A percentile compares a stretch with the other conserved stretches of the same genome.
Evolutionary conservation across 1,140 invertebrate species (phyloP).

Genomic region (Drosophila santomea): DNA sequence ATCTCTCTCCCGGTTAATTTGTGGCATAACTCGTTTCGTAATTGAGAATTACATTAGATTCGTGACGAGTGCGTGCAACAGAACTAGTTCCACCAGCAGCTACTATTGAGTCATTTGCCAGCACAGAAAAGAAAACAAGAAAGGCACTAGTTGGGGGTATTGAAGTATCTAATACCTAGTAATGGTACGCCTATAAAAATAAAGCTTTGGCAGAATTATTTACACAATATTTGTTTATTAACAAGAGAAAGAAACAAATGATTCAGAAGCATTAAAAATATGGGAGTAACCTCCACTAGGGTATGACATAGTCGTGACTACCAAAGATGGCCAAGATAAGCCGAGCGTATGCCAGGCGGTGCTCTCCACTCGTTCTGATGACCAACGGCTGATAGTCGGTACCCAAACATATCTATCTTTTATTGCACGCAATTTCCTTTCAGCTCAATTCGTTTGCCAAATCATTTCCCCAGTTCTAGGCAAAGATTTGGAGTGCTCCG

Average conservation of each 20-base stretch:
- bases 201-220: not conserved
- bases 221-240: not conserved
- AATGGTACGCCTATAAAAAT: not conserved
- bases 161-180: conserved; percentile 14
- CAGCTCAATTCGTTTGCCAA: conserved; percentile 69
- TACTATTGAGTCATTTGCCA: conserved; percentile 75
- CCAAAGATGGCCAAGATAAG: conserved; percentile 74
- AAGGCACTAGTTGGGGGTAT: conserved; percentile 6
- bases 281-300: not conserved
- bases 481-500: conserved; percentile 60
- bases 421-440: conserved; percentile 80
- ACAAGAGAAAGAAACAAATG: too few relatives aligned
- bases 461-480: conserved; percentile 55
- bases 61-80: conserved; percentile 75
- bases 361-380: conserved; percentile 47
- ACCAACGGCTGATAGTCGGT: conserved; percentile 68
- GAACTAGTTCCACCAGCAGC: conserved; percentile 65
- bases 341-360: conserved; percentile 64
- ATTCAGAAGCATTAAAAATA: not conserved
- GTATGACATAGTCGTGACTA: conserved; percentile 31
- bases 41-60: conserved; percentile 83
- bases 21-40: conserved; percentile 82
- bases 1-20: conserved; percentile 61
- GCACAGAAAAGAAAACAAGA: conserved; percentile 41
- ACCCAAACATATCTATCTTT: conserved; percentile 77